phyloP scores from a whole-genome alignment of 2,888 invertebrate species.

The Marasmarcha lunaedactyla region DNA sequence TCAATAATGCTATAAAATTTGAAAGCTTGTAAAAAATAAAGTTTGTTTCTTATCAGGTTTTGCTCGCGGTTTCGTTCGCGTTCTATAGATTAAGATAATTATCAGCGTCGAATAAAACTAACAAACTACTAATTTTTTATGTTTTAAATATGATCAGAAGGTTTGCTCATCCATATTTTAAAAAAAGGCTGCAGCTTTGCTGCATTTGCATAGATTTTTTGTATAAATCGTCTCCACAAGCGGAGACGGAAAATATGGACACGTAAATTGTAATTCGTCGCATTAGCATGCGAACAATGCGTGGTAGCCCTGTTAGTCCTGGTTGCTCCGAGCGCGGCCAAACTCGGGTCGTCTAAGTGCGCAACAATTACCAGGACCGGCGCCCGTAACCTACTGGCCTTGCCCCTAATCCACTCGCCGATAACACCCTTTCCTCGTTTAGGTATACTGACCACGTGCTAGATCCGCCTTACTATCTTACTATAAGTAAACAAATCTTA shows the following conservation, averaged over 20 bases:
- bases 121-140: too few relatives aligned
- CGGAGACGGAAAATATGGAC: not conserved
- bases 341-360: not conserved
- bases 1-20: too few relatives aligned
- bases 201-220: too few relatives aligned
- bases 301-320: not conserved
- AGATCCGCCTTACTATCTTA: not conserved
- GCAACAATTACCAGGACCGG: slow-evolving; percentile 34
- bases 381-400: slow-evolving; percentile 35
- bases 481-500: not conserved
- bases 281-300: not conserved
- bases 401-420: slow-evolving; percentile 31
- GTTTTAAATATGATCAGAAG: too few relatives aligned
- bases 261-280: not conserved
- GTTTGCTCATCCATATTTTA: too few relatives aligned
- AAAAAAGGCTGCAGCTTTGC: too few relatives aligned
- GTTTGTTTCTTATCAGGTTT: too few relatives aligned
- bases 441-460: not conserved
- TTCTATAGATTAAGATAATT: too few relatives aligned
- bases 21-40: too few relatives aligned
- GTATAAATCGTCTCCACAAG: not conserved
- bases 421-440: slow-evolving; percentile 17
- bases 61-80: too few relatives aligned
- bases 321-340: not conserved
- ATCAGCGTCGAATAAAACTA: too few relatives aligned